phyloP scores from a whole-genome alignment of 2,888 invertebrate genomes.

The Agrochola macilenta region DNA sequence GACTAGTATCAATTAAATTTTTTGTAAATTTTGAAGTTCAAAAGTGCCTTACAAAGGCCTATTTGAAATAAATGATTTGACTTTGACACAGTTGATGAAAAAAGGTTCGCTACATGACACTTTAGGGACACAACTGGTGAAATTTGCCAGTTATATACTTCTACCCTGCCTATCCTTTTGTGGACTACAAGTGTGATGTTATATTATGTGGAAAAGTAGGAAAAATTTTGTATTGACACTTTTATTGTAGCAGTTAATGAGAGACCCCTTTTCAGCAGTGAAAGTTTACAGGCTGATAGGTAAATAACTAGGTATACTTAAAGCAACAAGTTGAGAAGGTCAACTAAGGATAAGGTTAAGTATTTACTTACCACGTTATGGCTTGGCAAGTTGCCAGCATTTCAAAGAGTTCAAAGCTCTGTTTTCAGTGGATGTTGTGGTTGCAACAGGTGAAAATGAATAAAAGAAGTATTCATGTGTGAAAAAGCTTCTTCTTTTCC shows the following conservation, averaged over 20 bases:
- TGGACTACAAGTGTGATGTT: not conserved
- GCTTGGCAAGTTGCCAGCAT: constrained; percentile 35
- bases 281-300: not conserved
- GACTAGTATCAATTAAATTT: too few relatives aligned
- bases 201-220: not conserved
- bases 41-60: too few relatives aligned
- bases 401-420: constrained; percentile 19
- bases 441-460: constrained; percentile 36
- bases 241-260: not conserved
- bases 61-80: too few relatives aligned
- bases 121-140: not conserved
- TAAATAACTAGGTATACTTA: not conserved
- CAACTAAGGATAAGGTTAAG: constrained; percentile 11
- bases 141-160: not conserved
- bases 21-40: too few relatives aligned
- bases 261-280: not conserved
- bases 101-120: not conserved
- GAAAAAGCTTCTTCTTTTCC: not conserved
- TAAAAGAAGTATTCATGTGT: not conserved
- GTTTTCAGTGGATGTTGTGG: not conserved
- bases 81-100: not conserved
- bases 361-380: constrained; percentile 12
- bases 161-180: not conserved
- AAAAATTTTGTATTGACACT: not conserved
- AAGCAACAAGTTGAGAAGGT: constrained; percentile 50